Conservation (phyloP, 2,888 invertebrate genomes). For the Horisme vitalbata region DNA sequence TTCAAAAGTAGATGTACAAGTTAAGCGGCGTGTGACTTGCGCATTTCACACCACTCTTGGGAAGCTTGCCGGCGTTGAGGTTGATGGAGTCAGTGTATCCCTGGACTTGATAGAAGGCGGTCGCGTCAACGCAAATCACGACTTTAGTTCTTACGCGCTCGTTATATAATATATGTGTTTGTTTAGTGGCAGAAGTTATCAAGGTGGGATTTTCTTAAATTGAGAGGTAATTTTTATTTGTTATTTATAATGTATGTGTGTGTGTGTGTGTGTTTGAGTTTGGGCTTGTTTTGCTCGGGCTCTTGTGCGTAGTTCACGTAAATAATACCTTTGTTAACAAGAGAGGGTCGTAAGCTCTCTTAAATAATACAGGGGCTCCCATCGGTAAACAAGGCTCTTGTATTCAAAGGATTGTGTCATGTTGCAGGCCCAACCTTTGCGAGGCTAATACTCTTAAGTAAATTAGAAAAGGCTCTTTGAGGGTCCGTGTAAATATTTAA, state of each 20-base stretch:
- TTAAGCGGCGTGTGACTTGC: conserved; percentile 75
- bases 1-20: conserved; percentile 71
- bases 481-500: conserved; percentile 12
- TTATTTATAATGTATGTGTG: neutral
- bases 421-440: conserved; percentile 32
- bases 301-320: conserved; percentile 8
- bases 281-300: neutral
- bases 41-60: conserved; percentile 72
- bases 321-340: conserved; percentile 20
- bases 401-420: conserved; percentile 33
- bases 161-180: conserved; percentile 74
- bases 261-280: neutral
- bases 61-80: conserved; percentile 55
- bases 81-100: conserved; percentile 65
- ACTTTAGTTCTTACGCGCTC: conserved; percentile 62
- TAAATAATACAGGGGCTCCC: conserved; percentile 35
- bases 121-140: conserved; percentile 44
- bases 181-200: conserved; percentile 57
- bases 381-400: conserved; percentile 32
- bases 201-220: conserved; percentile 24
- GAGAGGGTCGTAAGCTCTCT: conserved; percentile 25
- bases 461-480: conserved; percentile 30
- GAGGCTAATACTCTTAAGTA: conserved; percentile 36
- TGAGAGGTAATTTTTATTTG: conserved; percentile 29
- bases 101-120: conserved; percentile 43